Conservation (phyloP, 1,140 invertebrate genomes). For the Diorhabda sublineata region DNA sequence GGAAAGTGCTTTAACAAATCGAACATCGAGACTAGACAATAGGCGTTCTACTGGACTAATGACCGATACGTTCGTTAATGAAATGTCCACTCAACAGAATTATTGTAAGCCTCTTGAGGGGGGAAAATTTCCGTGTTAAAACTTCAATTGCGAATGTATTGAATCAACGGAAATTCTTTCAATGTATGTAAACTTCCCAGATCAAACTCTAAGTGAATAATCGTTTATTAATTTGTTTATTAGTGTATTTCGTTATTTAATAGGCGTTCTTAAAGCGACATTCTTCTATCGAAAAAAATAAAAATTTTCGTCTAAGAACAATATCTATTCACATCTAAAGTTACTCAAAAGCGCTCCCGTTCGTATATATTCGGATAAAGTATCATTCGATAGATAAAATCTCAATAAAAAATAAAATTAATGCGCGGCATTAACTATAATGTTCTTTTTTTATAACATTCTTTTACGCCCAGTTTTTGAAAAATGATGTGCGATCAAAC, state of each 20-base stretch:
- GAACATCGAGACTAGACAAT: background rate
- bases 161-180: too few relatives aligned
- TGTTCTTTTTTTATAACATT: conserved; percentile 19
- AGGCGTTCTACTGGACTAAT: background rate
- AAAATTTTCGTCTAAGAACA: background rate
- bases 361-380: background rate
- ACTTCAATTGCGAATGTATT: too few relatives aligned
- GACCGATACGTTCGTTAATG: background rate
- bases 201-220: too few relatives aligned
- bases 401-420: conserved; percentile 21
- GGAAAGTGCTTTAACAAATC: background rate
- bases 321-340: background rate
- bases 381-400: conserved; percentile 20
- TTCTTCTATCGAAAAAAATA: too few relatives aligned
- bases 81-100: too few relatives aligned
- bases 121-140: too few relatives aligned
- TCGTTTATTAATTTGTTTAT: too few relatives aligned
- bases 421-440: conserved; percentile 20
- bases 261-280: too few relatives aligned
- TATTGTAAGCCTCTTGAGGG: too few relatives aligned
- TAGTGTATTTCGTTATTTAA: too few relatives aligned
- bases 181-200: too few relatives aligned
- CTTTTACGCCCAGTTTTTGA: conserved; percentile 15
- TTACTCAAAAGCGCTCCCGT: conserved; percentile 12
- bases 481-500: conserved; percentile 9